These are phyloP conservation scores for Neoniphon sammara DNA, from an alignment of 2,797 vertebrate species.

Conservation along the genomic window DNA sequence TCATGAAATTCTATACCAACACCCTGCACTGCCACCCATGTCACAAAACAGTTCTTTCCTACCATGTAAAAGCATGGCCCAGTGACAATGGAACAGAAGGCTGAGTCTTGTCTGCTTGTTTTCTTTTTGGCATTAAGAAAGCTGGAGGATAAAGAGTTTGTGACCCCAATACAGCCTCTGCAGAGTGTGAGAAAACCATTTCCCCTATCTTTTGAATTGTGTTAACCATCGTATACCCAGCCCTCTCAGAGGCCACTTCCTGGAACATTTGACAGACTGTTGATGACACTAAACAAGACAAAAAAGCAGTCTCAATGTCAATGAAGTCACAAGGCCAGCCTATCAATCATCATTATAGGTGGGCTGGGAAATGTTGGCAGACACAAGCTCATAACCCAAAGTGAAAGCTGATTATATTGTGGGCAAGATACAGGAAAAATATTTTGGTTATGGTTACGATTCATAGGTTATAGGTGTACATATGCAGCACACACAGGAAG, in stretches of 20 bases:
- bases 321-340: not conserved
- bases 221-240: not conserved
- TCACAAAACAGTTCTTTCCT: not conserved
- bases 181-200: not conserved
- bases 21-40: not conserved
- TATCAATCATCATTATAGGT: not conserved
- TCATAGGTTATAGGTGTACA: not conserved
- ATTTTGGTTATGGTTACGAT: no score
- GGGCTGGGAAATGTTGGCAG: no score
- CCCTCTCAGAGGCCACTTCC: not conserved
- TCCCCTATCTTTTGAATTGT: not conserved
- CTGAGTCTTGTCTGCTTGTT: no score
- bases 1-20: not conserved
- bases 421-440: not conserved
- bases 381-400: no score
- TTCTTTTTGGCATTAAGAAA: no score
- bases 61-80: not conserved
- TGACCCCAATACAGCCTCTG: not conserved
- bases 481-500: slow-evolving; percentile 39
- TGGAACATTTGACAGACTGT: not conserved
- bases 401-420: no score
- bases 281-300: not conserved
- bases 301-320: not conserved
- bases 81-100: no score
- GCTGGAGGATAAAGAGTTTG: no score